Base-by-base conservation (phyloP, 2,888 invertebrate species). In the Cancer borealis region DNA sequence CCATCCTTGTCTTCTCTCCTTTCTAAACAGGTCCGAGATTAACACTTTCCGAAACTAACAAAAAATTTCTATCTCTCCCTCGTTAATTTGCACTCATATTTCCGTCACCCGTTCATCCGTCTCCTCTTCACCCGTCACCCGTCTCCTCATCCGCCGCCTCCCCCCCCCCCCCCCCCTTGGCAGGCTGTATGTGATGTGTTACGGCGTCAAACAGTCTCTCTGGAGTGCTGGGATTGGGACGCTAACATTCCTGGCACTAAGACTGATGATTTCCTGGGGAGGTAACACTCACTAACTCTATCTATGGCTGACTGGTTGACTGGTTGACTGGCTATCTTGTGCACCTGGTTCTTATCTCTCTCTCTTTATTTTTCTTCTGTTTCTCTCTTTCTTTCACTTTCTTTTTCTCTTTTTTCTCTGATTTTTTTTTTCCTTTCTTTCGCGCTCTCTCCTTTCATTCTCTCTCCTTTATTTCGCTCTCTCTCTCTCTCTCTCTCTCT, bases 201-300 rank as follows among this genome's bases (percentile, higher is more conserved):
- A 17, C 94, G 94, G 26, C 93, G 94, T 21, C 95, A 95, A 92
- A 92, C 94, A 46, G 26, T 95, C 84, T 39, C 17, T 91, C 88
- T 95, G 60, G 95, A 93, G 60, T 95, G 95, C 92, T 95, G 95
- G 95, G 95, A 95, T 79, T 95, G 95, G 95, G 95, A 95, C 92
- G 95, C 95, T 91, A 95, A 95, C 91, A 30, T 95, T 84, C 95
- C 95, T 30, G 95, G 95, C 30, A 93, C 95, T 90, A 95, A 94
- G 90, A 95, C 94, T 91, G 95, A 95, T 91, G 95, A 95, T 94
- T 95, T 93, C 88, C 90, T 95, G 60, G 95, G 95, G 93, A 95
- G 95, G 95, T 95, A 95, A 95, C 66, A 60, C 21, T 60, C 3
- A 1, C 60, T 60, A 21, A 21, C 3, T 21, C 4, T 26, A 3